Evolutionary conservation across 2,888 invertebrate species (phyloP).

Genomic region (Dynastes hyllus): DNA sequence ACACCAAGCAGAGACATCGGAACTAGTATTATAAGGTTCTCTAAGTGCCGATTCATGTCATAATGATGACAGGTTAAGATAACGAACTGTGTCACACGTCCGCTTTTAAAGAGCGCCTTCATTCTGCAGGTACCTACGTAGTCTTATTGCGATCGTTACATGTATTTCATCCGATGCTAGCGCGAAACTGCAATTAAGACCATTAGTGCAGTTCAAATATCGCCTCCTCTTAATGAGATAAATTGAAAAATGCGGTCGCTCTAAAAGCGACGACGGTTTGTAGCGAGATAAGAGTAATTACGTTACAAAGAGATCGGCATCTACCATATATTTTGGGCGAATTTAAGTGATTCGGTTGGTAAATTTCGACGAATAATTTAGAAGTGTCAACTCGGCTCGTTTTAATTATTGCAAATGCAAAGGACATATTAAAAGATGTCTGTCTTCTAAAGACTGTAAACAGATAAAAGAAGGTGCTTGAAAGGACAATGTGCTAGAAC

Average conservation of each 20-base stretch:
- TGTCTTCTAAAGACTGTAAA: too few relatives aligned
- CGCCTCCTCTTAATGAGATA: constrained; percentile 32
- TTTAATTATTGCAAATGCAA: too few relatives aligned
- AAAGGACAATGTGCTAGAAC: too few relatives aligned
- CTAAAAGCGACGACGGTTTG: not conserved
- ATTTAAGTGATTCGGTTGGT: not conserved
- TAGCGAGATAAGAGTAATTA: not conserved
- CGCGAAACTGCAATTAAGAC: constrained; percentile 31
- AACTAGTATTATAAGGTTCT: constrained; percentile 23
- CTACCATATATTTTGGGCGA: not conserved
- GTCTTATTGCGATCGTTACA: constrained; percentile 6
- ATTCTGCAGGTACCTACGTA: constrained; percentile 1
- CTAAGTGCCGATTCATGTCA: constrained; percentile 44
- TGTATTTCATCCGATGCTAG: not conserved
- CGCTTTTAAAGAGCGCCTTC: constrained; percentile 11
- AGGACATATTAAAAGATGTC: too few relatives aligned
- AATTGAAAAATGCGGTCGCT: constrained; percentile 9
- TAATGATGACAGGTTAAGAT: constrained; percentile 35
- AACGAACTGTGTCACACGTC: constrained; percentile 21
- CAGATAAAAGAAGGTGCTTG: too few relatives aligned
- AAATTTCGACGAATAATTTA: too few relatives aligned
- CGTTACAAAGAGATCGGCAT: not conserved
- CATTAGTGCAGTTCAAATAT: constrained; percentile 33
- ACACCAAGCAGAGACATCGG: constrained; percentile 7
- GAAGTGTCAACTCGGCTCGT: too few relatives aligned